These are phyloP conservation scores for Cryptosula pallasiana DNA, from an alignment of 2,888 invertebrate species.

Conservation along the genomic window DNA sequence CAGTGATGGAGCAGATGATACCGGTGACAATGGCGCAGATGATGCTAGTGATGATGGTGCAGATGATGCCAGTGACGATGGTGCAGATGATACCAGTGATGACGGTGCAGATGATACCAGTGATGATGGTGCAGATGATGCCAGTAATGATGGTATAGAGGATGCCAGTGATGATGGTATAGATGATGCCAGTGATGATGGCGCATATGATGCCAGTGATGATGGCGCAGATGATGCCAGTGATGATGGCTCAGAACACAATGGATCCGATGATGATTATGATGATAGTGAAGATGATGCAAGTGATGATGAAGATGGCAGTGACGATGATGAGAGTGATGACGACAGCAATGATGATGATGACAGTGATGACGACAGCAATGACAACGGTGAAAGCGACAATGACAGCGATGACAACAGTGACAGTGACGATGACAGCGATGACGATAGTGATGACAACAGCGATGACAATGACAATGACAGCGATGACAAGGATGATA, in stretches of 20 bases:
- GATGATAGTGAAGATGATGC: neutral
- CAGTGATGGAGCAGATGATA: conserved; percentile 8
- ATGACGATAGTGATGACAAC: neutral
- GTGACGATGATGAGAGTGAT: neutral
- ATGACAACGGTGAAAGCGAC: too few relatives aligned
- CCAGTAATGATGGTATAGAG: neutral
- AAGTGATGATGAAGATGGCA: neutral
- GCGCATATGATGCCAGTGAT: conserved; percentile 28
- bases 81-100: neutral
- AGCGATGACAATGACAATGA: neutral
- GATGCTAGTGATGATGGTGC: neutral
- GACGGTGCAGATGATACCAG: neutral
- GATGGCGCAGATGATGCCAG: conserved; percentile 33
- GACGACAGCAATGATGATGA: neutral
- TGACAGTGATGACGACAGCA: neutral
- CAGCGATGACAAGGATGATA: conserved; percentile 4
- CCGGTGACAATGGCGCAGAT: neutral
- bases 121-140: neutral
- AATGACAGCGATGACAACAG: conserved; percentile 32
- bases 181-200: neutral
- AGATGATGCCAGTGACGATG: neutral
- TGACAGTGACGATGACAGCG: conserved; percentile 25
- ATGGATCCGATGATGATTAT: neutral
- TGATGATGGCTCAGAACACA: conserved; percentile 27
- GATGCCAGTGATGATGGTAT: neutral